Conservation (phyloP, 2,888 invertebrate genomes). For the Aromia moschata region DNA sequence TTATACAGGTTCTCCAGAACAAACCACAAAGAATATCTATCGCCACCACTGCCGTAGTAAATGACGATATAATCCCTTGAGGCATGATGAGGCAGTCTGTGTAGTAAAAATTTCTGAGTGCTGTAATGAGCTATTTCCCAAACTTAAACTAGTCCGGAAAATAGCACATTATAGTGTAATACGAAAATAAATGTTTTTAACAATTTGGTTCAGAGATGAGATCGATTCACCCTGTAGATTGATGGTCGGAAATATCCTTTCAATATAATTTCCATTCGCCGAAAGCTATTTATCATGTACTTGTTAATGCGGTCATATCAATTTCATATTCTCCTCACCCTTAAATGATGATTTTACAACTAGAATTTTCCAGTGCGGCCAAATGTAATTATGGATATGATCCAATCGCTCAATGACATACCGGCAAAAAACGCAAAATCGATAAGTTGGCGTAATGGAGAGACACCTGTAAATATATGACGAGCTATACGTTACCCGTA, state of each 20-base stretch:
- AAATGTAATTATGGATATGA: conserved; percentile 14
- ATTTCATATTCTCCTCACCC: conserved; percentile 8
- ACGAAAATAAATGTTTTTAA: too few species aligned
- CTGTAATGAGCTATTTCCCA: too few species aligned
- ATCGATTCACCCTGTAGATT: too few species aligned
- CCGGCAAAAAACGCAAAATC: conserved; percentile 9
- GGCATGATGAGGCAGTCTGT: too few species aligned
- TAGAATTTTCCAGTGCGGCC: conserved; percentile 8
- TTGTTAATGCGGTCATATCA: conserved; percentile 6
- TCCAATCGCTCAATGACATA: conserved; percentile 13
- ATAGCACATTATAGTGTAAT: too few species aligned
- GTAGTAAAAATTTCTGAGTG: too few species aligned
- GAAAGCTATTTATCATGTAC: conserved; percentile 9
- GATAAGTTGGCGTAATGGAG: neutral
- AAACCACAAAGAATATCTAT: too few species aligned
- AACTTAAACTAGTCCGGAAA: too few species aligned
- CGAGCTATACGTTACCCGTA: neutral
- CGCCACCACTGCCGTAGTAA: too few species aligned
- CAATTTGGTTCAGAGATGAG: too few species aligned
- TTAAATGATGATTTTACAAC: conserved; percentile 15
- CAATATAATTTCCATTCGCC: neutral
- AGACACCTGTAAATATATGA: conserved; percentile 3
- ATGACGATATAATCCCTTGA: too few species aligned
- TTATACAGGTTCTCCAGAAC: too few species aligned
- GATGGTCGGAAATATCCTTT: conserved; percentile 3